Base-by-base conservation (phyloP, 2,113 vertebrate species). In the Prolemur simus region DNA sequence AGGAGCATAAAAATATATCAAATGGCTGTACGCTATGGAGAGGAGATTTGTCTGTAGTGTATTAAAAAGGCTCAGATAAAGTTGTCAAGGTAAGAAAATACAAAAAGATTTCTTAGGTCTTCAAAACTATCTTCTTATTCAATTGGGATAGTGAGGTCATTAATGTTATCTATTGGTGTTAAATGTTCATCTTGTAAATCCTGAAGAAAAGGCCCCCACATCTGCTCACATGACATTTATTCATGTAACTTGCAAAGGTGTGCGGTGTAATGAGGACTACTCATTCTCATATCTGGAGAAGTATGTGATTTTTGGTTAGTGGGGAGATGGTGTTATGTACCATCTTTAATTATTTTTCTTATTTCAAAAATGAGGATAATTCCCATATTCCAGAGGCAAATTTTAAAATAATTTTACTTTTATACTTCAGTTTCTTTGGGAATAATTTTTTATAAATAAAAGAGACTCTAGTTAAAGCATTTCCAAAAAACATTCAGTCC, bases 301-400 rank as follows among this genome's bases (percentile, higher is more conserved):
- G 5, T 89, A 20, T n/a, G 21, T 39, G 27, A 32, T 29, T 69
- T 80, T n/a, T 15, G 25, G 32, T 63, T 78, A 92, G 39, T 45
- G 49, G 54, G 14, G 27, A 77, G 34, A 23, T 42, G 17, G 60
- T 58, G 8, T 42, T 87, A 15, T n/a, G n/a, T 63, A 34, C 3
- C 54, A 47, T 47, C 37, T 68, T 60, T 27, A 76, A 81, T 78
- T 60, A 69, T 49, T 77, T 76, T 68, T 84, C 45, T 78, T 89
- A 18, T 85, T 78, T 85, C 42, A 52, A 85, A 94, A 96, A 63
- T 77, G n/a, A 91, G n/a, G 29, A 29, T 18, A 78, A 92, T 37
- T 63, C 45, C 45, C 49, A 42, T 49, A 68, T 83, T 82, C 42
- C 78, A 83, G 76, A 60, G 60, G 84, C 29, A 83, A 87, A 45